These are phyloP conservation scores for Holacanthella duospinosa DNA, from an alignment of 2,888 invertebrate genomes.

Conservation along the genomic window DNA sequence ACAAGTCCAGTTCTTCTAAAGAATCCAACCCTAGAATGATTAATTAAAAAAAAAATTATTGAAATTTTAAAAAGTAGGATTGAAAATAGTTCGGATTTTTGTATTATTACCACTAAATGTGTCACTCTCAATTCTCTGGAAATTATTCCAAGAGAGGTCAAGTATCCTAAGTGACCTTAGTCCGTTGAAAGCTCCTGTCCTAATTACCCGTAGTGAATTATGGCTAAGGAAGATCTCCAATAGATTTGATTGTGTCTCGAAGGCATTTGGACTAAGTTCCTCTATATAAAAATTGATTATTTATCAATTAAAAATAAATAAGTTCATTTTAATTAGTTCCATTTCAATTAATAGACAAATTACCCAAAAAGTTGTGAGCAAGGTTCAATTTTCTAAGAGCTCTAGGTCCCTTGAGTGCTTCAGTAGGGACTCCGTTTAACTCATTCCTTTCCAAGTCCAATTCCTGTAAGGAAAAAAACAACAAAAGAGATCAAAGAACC, in stretches of 20 bases:
- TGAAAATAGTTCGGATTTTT: background rate
- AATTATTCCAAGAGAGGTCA: constrained; percentile 64
- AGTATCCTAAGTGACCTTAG: constrained; percentile 57
- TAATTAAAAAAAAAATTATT: constrained; percentile 7
- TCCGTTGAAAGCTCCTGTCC: constrained; percentile 62
- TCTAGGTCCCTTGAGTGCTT: constrained; percentile 69
- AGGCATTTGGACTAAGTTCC: constrained; percentile 56
- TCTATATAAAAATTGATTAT: constrained; percentile 45
- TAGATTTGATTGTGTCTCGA: constrained; percentile 57
- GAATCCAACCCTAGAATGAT: constrained; percentile 57
- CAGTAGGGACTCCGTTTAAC: constrained; percentile 61
- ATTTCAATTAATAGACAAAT: no score
- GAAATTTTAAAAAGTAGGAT: background rate
- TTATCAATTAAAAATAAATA: constrained; percentile 6
- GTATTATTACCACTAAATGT: constrained; percentile 54
- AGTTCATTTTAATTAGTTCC: background rate
- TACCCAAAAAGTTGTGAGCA: constrained; percentile 70
- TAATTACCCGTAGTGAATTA: constrained; percentile 63
- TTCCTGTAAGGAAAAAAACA: constrained; percentile 49
- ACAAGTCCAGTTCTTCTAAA: constrained; percentile 68
- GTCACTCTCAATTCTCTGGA: constrained; percentile 71
- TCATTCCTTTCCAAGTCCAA: constrained; percentile 71
- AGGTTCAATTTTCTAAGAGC: constrained; percentile 62
- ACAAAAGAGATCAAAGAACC: background rate
- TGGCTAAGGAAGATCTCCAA: constrained; percentile 67